A percentile compares a stretch with the other conserved stretches of the same genome.
phyloP scores from a whole-genome alignment of 2,113 vertebrate species.

The Amblyopsis rosae region DNA sequence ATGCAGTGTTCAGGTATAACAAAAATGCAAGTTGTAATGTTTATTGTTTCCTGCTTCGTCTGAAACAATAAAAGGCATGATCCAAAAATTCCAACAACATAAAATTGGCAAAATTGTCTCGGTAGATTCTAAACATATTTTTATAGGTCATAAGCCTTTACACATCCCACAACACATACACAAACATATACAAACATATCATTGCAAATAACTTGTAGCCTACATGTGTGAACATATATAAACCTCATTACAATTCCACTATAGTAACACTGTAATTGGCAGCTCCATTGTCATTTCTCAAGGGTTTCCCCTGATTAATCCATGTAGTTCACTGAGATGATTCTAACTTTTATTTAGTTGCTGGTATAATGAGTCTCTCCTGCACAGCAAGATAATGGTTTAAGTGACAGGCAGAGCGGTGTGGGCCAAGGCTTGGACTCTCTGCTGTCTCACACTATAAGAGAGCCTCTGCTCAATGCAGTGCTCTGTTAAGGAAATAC shows the following conservation, averaged over 20 bases:
- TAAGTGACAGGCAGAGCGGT: slow-evolving; percentile 37
- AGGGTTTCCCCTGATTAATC: slow-evolving; percentile 4
- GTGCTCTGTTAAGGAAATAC: slow-evolving; percentile 76
- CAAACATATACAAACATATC: not conserved
- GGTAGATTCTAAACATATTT: not conserved
- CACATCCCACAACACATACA: not conserved
- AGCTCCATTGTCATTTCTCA: slow-evolving; percentile 2
- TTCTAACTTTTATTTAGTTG: slow-evolving; percentile 30
- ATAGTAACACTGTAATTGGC: not conserved
- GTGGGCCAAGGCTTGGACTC: slow-evolving; percentile 32
- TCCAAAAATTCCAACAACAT: slow-evolving; percentile 1
- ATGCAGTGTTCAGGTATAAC: slow-evolving; percentile 23
- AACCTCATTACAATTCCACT: not conserved
- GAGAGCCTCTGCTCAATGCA: slow-evolving; percentile 77
- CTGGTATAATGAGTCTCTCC: slow-evolving; percentile 37
- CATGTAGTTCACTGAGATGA: slow-evolving; percentile 36
- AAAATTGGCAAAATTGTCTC: not conserved
- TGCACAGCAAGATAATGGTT: slow-evolving; percentile 44
- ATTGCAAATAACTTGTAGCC: not conserved
- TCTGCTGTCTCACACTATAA: slow-evolving; percentile 73
- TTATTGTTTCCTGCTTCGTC: slow-evolving; percentile 7
- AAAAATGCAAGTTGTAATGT: slow-evolving; percentile 13
- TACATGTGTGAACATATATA: slow-evolving; percentile 7
- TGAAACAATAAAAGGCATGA: slow-evolving; percentile 17
- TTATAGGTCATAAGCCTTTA: not conserved